Base-by-base conservation (phyloP, 2,113 vertebrate species). In the Oncorhynchus clarkii region DNA sequence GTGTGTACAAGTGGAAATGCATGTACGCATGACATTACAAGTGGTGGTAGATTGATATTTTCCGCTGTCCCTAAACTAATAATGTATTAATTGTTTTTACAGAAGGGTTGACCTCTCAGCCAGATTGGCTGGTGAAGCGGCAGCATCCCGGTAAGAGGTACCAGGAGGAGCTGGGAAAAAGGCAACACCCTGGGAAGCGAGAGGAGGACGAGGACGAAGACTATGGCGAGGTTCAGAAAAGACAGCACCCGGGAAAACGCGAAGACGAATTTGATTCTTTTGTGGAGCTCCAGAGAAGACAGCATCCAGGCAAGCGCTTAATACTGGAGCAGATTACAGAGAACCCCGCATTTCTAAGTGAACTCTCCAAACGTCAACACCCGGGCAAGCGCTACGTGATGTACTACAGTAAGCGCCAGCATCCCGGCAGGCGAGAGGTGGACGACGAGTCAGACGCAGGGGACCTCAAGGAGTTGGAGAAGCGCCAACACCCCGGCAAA, bases 401-500 rank as follows among this genome's bases (percentile, higher is more conserved):
- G 77, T 68, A 82, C 60, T 91, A 90, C 62, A 90, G 70, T 79
- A 94, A 95, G 60, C 89, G 80, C 12, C 95, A 95, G 83, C 93
- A 93, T 29, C 95, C 95, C 60, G 93, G 93, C 65, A 93, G 82
- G 82, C 91, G 88, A 81, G 82, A 88, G 0, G 70, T 81, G 67
- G 92, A 91, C 18, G 84, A 88, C 0, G 91, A 92, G 69, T 85
- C 72, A 26, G 82, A 85, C n/a, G 67, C 87, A 0, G 85, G 78
- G 64, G 89, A 93, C 34, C 82, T 87, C 6, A 20, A 67, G 4
- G 83, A 91, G 0, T 5, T 91, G 79, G 91, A 95, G 76, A 96
- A 96, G 86, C 95, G 86, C 9, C 97, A 97, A 77, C 95, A 96
- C 64, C 94, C 94, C 0, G 95, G 95, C 29, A 98, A 95, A 90